These are phyloP conservation scores for Nebria salina DNA, from an alignment of 2,888 invertebrate species.

Conservation along the genomic window DNA sequence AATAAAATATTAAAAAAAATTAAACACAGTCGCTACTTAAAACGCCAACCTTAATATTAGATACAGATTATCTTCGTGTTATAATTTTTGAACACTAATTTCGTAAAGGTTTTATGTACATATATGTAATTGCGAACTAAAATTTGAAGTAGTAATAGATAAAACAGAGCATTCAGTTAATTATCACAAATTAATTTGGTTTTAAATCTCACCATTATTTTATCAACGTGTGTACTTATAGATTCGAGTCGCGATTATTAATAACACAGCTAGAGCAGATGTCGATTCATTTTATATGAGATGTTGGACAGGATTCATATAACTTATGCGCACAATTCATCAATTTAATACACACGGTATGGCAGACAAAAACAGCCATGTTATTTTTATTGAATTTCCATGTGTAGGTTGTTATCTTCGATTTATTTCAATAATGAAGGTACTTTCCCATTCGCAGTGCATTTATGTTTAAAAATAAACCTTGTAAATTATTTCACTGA, in stretches of 20 bases:
- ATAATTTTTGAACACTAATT: no score
- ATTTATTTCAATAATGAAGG: background rate
- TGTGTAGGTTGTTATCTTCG: background rate
- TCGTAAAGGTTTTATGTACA: no score
- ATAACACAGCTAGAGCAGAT: slow-evolving; percentile 21
- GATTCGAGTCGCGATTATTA: background rate
- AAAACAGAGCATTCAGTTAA: background rate
- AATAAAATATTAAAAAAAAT: no score
- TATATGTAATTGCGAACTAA: no score
- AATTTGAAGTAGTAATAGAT: no score
- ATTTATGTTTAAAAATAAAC: slow-evolving; percentile 14
- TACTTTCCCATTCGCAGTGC: background rate
- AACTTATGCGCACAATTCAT: slow-evolving; percentile 49
- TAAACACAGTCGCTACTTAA: no score
- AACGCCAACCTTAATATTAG: no score
- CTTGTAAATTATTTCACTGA: slow-evolving; percentile 2
- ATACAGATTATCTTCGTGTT: no score
- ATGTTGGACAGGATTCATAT: slow-evolving; percentile 47
- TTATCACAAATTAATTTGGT: background rate
- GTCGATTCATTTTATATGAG: slow-evolving; percentile 48
- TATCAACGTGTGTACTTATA: background rate
- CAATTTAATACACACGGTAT: slow-evolving; percentile 40
- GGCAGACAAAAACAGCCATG: slow-evolving; percentile 30
- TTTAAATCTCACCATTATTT: slow-evolving; percentile 22
- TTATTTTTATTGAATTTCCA: slow-evolving; percentile 41